A percentile compares a stretch with the other conserved stretches of the same genome.
phyloP scores from a whole-genome alignment of 2,113 vertebrate species.

The Acinonyx jubatus region DNA sequence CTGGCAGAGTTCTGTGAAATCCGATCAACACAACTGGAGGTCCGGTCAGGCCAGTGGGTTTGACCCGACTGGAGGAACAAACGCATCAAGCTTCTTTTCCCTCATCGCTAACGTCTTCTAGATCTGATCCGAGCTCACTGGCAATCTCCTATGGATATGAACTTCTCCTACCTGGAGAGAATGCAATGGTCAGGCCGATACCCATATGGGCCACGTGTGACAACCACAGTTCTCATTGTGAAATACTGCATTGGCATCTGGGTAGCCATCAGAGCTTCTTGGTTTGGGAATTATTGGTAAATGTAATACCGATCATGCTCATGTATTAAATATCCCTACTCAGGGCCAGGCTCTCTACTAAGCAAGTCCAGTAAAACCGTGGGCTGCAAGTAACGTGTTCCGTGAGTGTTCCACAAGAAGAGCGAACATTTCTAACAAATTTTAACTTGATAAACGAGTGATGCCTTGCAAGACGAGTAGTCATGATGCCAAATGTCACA shows the following conservation, averaged over 20 bases:
- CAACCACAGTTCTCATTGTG: background rate
- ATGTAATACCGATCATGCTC: background rate
- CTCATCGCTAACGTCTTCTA: background rate
- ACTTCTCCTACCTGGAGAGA: background rate
- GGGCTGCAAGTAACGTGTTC: too few species aligned
- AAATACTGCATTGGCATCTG: background rate
- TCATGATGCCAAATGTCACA: too few species aligned
- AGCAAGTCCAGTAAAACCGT: too few species aligned
- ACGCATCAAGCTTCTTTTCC: background rate
- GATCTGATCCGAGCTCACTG: background rate
- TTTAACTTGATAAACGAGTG: too few species aligned
- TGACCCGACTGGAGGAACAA: background rate
- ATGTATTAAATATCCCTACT: background rate
- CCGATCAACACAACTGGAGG: background rate
- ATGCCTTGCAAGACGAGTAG: too few species aligned
- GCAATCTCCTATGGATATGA: background rate
- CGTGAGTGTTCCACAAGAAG: too few species aligned
- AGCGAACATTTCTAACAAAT: too few species aligned
- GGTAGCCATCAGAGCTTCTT: background rate
- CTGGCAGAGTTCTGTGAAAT: background rate
- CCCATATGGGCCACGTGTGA: too few species aligned
- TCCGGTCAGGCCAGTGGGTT: rapidly evolving
- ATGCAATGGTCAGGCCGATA: background rate
- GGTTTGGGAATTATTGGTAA: background rate
- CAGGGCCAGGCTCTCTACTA: background rate